A percentile compares a stretch with the other conserved stretches of the same genome.
These are phyloP conservation scores for Plebejus anna DNA, from an alignment of 2,888 invertebrate genomes.

Conservation along the genomic window DNA sequence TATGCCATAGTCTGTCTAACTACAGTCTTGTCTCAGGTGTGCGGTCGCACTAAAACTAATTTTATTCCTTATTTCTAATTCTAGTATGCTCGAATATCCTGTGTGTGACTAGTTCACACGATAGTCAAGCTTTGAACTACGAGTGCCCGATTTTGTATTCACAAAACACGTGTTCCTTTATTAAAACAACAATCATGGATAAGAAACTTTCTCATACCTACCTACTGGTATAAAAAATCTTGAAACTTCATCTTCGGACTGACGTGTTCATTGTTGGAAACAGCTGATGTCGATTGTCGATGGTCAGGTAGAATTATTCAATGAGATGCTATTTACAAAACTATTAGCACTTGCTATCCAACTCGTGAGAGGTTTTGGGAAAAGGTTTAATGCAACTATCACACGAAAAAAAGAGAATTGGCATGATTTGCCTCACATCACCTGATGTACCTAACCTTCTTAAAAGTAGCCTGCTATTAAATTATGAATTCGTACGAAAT, in stretches of 20 bases:
- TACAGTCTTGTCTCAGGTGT: too few species aligned
- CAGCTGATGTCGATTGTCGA: slow-evolving; percentile 46
- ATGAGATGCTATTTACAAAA: slow-evolving; percentile 29
- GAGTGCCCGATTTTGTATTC: background rate
- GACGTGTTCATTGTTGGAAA: slow-evolving; percentile 38
- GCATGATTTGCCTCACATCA: background rate
- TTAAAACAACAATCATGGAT: slow-evolving; percentile 12
- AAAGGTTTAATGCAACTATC: slow-evolving; percentile 33
- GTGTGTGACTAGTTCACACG: background rate
- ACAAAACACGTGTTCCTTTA: slow-evolving; percentile 21
- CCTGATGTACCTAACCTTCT: background rate
- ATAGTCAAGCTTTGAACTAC: background rate
- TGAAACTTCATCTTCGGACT: slow-evolving; percentile 11
- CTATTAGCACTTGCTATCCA: slow-evolving; percentile 30
- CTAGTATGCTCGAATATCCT: background rate
- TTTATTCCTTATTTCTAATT: background rate
- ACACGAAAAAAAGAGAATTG: background rate
- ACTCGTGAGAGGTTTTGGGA: slow-evolving; percentile 34
- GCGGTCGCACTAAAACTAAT: background rate
- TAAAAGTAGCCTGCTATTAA: background rate
- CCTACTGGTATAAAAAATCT: background rate
- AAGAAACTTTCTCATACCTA: slow-evolving; percentile 23
- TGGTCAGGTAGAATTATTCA: slow-evolving; percentile 45
- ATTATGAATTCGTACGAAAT: background rate
- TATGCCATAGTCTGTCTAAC: too few species aligned